phyloP scores from a whole-genome alignment of 2,113 vertebrate species.

The Chinchilla lanigera region DNA sequence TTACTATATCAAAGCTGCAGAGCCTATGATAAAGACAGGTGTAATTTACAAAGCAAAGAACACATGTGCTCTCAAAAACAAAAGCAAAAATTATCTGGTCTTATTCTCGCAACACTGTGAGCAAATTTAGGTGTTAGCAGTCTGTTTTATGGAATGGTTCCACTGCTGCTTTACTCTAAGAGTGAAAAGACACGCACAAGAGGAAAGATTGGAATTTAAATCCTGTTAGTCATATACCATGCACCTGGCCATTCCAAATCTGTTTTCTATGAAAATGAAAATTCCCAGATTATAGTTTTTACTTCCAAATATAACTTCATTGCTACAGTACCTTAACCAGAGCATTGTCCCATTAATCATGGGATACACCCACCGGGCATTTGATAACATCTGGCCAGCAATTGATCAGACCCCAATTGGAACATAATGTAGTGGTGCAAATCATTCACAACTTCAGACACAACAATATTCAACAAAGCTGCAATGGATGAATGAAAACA shows the following conservation, averaged over 20 bases:
- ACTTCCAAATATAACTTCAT: background rate
- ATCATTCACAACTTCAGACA: background rate
- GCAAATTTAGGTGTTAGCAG: background rate
- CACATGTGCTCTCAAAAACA: background rate
- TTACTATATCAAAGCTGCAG: background rate
- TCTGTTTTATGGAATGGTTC: background rate
- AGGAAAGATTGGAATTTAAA: background rate
- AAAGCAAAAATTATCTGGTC: background rate
- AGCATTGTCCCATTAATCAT: too few relatives aligned
- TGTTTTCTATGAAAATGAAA: background rate
- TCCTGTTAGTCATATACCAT: background rate
- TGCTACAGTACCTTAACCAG: background rate
- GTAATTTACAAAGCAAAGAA: background rate
- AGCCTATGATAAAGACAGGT: too few relatives aligned
- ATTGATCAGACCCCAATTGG: background rate
- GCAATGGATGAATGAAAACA: background rate
- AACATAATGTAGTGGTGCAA: background rate
- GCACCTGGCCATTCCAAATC: background rate
- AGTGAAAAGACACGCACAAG: background rate
- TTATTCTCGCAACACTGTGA: background rate
- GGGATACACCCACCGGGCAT: background rate
- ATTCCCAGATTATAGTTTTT: background rate
- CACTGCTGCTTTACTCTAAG: background rate
- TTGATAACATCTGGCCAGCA: background rate
- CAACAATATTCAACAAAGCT: background rate